Conservation (phyloP, 2,113 vertebrate species). For the Prionailurus viverrinus region DNA sequence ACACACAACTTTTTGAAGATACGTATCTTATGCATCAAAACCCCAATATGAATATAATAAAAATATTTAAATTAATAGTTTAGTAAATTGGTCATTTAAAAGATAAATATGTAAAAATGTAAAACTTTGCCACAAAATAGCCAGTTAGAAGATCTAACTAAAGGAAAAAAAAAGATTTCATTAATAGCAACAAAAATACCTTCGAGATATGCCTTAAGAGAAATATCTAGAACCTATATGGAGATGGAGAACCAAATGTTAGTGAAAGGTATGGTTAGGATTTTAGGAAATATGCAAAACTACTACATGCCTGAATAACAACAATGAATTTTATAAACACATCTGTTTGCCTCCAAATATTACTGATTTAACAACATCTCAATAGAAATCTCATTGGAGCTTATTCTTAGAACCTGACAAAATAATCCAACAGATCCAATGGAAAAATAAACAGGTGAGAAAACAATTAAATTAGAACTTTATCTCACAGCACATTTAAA, state of each 20-base stretch:
- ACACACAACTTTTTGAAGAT: background rate
- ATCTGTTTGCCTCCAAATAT: background rate
- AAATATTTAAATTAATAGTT: background rate
- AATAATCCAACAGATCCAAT: background rate
- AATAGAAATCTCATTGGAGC: background rate
- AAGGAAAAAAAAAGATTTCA: background rate
- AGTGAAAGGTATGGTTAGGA: background rate
- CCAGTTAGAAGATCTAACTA: background rate
- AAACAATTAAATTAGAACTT: background rate
- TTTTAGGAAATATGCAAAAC: background rate
- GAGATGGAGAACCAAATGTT: background rate
- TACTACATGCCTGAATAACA: background rate
- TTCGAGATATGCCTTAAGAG: background rate
- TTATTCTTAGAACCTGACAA: background rate
- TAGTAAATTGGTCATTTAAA: constrained; percentile 32
- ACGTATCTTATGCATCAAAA: background rate
- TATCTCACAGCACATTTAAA: background rate
- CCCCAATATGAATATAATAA: background rate
- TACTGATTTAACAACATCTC: background rate
- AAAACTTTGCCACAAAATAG: background rate
- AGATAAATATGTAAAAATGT: constrained; percentile 14
- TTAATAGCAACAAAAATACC: constrained; percentile 16
- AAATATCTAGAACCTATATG: background rate
- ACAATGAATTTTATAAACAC: constrained; percentile 43
- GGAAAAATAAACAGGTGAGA: constrained; percentile 32